Conservation (phyloP, 2,113 vertebrate genomes). For the human region GRCh38 chr1:55887501-55888000, state of each 20-base stretch:
- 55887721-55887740: slow-evolving; percentile 8
- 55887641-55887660: background rate
- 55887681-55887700: slow-evolving; percentile 1
- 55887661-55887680: background rate
- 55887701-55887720: background rate
- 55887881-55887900: background rate
- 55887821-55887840: background rate
- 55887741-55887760: background rate
- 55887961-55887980: background rate
- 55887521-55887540: background rate
- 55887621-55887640: background rate
- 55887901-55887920: background rate
- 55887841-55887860: background rate
- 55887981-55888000: background rate
- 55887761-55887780: background rate
- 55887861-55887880: background rate
- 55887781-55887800: background rate
- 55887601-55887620: background rate
- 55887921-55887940: background rate
- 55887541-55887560: slow-evolving; percentile 43
- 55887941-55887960: background rate
- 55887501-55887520: slow-evolving; percentile 1
- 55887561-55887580: background rate
- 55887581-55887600: background rate
- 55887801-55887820: background rate